A percentile compares a stretch with the other conserved stretches of the same genome.
phyloP scores from a whole-genome alignment of 1,140 invertebrate genomes.

The Drosophila subpulchrella region DNA sequence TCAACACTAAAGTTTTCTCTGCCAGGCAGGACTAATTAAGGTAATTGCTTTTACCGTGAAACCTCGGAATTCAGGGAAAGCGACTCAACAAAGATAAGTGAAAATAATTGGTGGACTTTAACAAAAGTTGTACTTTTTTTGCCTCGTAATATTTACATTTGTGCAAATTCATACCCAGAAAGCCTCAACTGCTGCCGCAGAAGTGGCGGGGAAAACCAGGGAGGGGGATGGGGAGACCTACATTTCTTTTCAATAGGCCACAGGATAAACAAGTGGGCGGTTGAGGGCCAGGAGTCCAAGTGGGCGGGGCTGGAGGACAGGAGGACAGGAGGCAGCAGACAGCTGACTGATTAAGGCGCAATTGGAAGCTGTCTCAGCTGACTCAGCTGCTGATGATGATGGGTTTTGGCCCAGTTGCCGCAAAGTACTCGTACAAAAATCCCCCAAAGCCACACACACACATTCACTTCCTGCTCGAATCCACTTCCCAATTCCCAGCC shows the following conservation, averaged over 20 bases:
- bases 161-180: neutral
- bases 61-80: neutral
- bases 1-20: too few species aligned
- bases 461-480: conserved; percentile 2
- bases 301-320: neutral
- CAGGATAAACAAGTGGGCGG: neutral
- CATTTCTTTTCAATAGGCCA: neutral
- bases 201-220: too few species aligned
- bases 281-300: neutral
- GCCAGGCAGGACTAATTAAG: neutral
- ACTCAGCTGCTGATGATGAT: conserved; percentile 39
- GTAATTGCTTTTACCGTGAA: neutral
- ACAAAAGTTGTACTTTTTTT: neutral
- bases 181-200: neutral
- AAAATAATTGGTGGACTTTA: neutral
- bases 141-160: neutral
- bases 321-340: conserved; percentile 5
- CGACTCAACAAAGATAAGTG: neutral
- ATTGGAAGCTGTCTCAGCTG: conserved; percentile 51
- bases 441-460: conserved; percentile 17
- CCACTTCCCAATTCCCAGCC: conserved; percentile 5
- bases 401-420: conserved; percentile 19
- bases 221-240: neutral
- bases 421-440: conserved; percentile 21
- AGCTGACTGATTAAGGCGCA: conserved; percentile 66